Base-by-base conservation (phyloP, 2,888 invertebrate species). In the Microplitis manilae region DNA sequence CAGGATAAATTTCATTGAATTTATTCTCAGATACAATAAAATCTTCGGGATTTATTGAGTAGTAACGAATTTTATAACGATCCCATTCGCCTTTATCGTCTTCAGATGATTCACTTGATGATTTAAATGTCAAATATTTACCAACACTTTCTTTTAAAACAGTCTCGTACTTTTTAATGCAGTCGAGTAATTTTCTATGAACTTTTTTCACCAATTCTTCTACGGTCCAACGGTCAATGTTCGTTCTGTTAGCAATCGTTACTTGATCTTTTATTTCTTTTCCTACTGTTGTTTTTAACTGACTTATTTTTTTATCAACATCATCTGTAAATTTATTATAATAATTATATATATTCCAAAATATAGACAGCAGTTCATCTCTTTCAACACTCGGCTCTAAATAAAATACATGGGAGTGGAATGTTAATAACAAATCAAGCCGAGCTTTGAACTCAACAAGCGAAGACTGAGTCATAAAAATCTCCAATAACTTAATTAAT, bases 161-260 rank as follows among this genome's bases (percentile, higher is more conserved):
- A 79, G 93, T 94, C 91, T 96, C 95, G 90, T 95, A 98, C 85
- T 97, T 95, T 85, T 95, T 95, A 41, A 96, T 94, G 86, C 95
- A 94, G 88, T 97, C 97, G 87, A 96, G 95, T 8, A 98, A 91
- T 20, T 94, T 95, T 80, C 95, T 94, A 87, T 98, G 98, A 0
- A 96, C 95, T 86, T 96, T 97, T 62, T 95, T 94, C 0, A 97
- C 94, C 0, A 97, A 95, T 82, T 96, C 95, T 83, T 96, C 97
- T 75, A 99, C 94, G 50, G 97, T 95, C 94, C 97, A 98, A 88
- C 98, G 97, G 85, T 96, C 98, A 13, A 97, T 93, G 86, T 99
- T 98, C 85, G 95, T 96, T 96, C 98, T 99, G 61, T 96, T 93
- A 72, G 96, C 96, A 75, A 99, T 98, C 90, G 98, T 98, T 0